These are phyloP conservation scores for Pandemis heparana DNA, from an alignment of 2,888 invertebrate genomes.

Conservation along the genomic window DNA sequence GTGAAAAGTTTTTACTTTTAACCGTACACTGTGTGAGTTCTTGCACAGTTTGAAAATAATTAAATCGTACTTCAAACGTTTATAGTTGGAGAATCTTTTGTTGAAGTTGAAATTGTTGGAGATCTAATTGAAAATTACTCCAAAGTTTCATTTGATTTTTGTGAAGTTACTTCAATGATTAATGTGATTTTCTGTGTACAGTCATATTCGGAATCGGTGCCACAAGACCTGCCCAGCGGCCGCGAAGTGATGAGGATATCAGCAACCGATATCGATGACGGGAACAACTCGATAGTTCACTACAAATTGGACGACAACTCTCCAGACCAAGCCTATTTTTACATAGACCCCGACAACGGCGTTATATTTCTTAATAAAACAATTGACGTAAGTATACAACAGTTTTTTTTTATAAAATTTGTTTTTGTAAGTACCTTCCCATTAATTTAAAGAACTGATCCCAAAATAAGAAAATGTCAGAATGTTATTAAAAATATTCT, in stretches of 20 bases:
- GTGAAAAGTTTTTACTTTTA: slow-evolving; percentile 48
- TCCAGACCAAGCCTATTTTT: slow-evolving; percentile 89
- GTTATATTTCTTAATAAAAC: slow-evolving; percentile 90
- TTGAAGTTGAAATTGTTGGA: neutral
- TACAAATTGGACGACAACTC: slow-evolving; percentile 87
- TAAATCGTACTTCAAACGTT: slow-evolving; percentile 18
- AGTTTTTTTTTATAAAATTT: neutral
- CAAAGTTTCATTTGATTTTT: neutral
- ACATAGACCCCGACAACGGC: slow-evolving; percentile 93
- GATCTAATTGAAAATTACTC: neutral
- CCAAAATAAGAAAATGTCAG: too few relatives aligned
- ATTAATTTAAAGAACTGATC: too few relatives aligned
- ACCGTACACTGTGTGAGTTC: slow-evolving; percentile 49
- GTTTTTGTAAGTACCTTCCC: too few relatives aligned
- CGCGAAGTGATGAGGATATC: slow-evolving; percentile 95
- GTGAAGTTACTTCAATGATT: slow-evolving; percentile 11
- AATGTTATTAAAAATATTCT: too few relatives aligned
- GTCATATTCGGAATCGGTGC: slow-evolving; percentile 90
- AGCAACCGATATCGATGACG: slow-evolving; percentile 96
- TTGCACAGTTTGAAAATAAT: slow-evolving; percentile 46
- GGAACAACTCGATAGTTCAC: slow-evolving; percentile 94
- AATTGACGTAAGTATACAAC: slow-evolving; percentile 85
- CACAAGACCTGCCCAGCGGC: slow-evolving; percentile 90
- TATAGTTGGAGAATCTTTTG: slow-evolving; percentile 13
- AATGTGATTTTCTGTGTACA: slow-evolving; percentile 58